Base-by-base conservation (phyloP, 1,140 invertebrate species). In the Papilio dardanus region DNA sequence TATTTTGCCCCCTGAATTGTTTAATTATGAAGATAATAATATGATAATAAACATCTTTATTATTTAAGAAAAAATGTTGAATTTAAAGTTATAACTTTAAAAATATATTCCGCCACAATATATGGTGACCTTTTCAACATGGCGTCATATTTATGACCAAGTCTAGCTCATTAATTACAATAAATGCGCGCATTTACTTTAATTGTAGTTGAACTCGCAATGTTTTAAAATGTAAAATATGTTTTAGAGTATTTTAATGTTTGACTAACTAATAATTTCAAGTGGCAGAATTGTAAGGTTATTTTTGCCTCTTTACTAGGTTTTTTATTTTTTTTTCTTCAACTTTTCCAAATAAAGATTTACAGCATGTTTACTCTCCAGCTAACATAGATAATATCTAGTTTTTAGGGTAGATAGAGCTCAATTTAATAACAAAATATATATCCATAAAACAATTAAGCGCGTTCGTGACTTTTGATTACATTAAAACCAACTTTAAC, bases 181-280 rank as follows among this genome's bases (percentile, higher is more conserved):
- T 35, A 37, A 69, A 19, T 69, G 67, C 67, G 30, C 16, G 67
- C 67, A 40, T 69, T 69, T 24, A 33, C 7, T 19, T 69, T 37
- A 40, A 69, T 69, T 69, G 19, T 69, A 69, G 2, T 37, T 21
- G 2, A 40, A 69, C 67, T 35, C 35, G 35, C 31, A 24, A 37
- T 69, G 24, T 69, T 69, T 69, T 69, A 69, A 69, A 69, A 35
- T 35, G 33, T 40, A 37, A 40, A 28, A 30, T 28, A 62, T 62
- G 54, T 28, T n/a, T n/a, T 58, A 5, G 16, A 16, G 1, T 10
- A 62, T 30, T 28, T 14, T 28, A 62, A 62, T 62, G 10, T 62
- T 62, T 62, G 54, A 62, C 19, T 58, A 42, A 42, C 1, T 46
- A 62, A 62, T 62, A 62, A 12, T 14, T 42, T 28, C 2, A 14